A percentile compares a stretch with the other conserved stretches of the same genome.
These are phyloP conservation scores for Solea solea DNA, from an alignment of 2,113 vertebrate genomes.

Conservation along the genomic window DNA sequence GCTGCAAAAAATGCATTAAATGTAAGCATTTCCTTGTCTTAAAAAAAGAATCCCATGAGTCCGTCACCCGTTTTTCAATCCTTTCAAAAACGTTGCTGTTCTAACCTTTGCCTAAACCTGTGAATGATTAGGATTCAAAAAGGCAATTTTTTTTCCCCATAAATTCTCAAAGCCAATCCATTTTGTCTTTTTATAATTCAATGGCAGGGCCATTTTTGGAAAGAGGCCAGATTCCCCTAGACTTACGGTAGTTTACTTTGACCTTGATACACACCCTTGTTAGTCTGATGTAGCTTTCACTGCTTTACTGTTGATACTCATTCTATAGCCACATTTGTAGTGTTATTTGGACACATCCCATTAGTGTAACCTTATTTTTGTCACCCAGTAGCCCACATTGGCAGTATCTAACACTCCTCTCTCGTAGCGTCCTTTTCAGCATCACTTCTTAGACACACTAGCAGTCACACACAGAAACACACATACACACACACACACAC, in stretches of 20 bases:
- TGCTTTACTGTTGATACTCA: constrained; percentile 71
- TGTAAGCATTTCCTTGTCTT: constrained; percentile 81
- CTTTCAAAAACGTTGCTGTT: constrained; percentile 25
- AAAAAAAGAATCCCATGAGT: not conserved
- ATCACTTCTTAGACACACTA: constrained; percentile 75
- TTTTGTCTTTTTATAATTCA: constrained; percentile 78
- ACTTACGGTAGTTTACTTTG: constrained; percentile 82
- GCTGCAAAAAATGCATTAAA: constrained; percentile 97
- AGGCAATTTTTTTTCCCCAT: constrained; percentile 9
- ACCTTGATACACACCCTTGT: constrained; percentile 77
- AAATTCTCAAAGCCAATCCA: constrained; percentile 63
- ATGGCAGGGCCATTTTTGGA: constrained; percentile 81
- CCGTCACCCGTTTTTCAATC: not conserved
- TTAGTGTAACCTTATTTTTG: constrained; percentile 75
- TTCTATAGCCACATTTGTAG: constrained; percentile 75
- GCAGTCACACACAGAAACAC: constrained; percentile 65
- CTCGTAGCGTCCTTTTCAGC: constrained; percentile 71
- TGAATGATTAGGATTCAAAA: constrained; percentile 42
- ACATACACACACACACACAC: constrained; percentile 70
- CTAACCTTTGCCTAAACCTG: constrained; percentile 47
- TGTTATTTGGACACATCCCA: constrained; percentile 70
- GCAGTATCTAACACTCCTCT: constrained; percentile 79
- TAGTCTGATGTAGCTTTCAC: constrained; percentile 77
- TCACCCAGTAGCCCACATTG: constrained; percentile 77
- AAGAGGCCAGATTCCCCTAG: constrained; percentile 79